These are phyloP conservation scores for Pteronura brasiliensis DNA, from an alignment of 2,113 vertebrate species.

Conservation along the genomic window DNA sequence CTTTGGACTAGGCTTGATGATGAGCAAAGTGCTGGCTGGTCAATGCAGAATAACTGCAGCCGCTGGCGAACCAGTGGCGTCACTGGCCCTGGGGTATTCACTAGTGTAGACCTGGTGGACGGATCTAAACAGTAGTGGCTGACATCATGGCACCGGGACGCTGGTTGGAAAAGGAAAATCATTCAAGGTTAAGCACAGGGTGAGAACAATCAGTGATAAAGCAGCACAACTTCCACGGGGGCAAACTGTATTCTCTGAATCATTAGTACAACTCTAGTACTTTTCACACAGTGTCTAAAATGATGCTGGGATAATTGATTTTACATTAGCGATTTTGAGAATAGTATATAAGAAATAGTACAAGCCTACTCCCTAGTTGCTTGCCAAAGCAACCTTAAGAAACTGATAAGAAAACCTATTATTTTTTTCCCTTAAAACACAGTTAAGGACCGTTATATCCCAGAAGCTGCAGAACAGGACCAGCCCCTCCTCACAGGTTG, in stretches of 20 bases:
- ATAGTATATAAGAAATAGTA: conserved; percentile 28
- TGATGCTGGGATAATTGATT: conserved; percentile 15
- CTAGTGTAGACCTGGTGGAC: neutral
- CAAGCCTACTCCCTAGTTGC: neutral
- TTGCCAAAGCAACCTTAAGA: conserved; percentile 33
- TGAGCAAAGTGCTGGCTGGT: neutral
- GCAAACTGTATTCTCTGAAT: neutral
- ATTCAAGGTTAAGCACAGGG: neutral
- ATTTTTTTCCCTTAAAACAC: neutral
- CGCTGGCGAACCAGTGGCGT: neutral
- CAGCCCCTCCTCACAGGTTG: neutral
- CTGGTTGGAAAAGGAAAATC: neutral
- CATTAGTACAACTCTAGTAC: neutral
- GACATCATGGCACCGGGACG: neutral
- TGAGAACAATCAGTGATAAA: neutral
- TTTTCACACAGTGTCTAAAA: conserved; percentile 22
- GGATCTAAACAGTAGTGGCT: neutral
- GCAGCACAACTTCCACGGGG: neutral
- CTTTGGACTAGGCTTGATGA: neutral
- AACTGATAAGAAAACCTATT: neutral
- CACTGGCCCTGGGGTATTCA: neutral
- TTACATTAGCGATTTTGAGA: conserved; percentile 19
- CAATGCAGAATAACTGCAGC: neutral
- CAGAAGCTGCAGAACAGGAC: neutral
- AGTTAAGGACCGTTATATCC: neutral